These are phyloP conservation scores for Agrochola lychnidis DNA, from an alignment of 2,888 invertebrate genomes.

Conservation along the genomic window DNA sequence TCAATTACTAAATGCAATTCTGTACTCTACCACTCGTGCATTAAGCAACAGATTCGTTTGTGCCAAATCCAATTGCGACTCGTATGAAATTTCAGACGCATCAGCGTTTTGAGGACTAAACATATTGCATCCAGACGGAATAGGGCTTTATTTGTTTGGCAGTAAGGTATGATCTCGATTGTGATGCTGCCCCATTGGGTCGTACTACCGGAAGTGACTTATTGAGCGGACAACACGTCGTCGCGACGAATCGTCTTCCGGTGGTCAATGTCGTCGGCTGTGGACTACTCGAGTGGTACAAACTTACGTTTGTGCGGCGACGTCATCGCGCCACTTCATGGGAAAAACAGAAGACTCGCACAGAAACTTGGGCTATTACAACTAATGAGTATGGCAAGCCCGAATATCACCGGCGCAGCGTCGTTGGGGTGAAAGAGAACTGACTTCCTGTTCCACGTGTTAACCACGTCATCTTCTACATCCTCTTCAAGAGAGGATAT, in stretches of 20 bases:
- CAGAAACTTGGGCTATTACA: not conserved
- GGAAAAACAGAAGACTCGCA: constrained; percentile 6
- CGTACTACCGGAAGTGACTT: constrained; percentile 78
- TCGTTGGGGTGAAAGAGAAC: not conserved
- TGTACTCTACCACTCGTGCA: constrained; percentile 31
- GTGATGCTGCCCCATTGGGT: constrained; percentile 33
- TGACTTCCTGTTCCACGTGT: not conserved
- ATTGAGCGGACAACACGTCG: constrained; percentile 80
- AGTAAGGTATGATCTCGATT: constrained; percentile 58
- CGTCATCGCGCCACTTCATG: constrained; percentile 19
- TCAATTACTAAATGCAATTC: constrained; percentile 38
- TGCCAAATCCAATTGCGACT: constrained; percentile 28
- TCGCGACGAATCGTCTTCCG: constrained; percentile 83
- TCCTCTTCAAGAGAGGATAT: not conserved
- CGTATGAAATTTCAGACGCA: constrained; percentile 62
- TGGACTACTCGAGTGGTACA: constrained; percentile 52
- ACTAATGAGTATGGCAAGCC: not conserved
- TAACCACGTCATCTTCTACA: not conserved
- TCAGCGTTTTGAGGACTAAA: constrained; percentile 59
- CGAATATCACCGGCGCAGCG: not conserved
- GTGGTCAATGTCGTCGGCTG: constrained; percentile 79
- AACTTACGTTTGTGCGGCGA: constrained; percentile 59
- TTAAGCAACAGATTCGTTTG: constrained; percentile 52
- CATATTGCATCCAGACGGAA: constrained; percentile 3
- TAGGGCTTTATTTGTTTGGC: constrained; percentile 16